Evolutionary conservation across 2,888 invertebrate genomes (phyloP), one percentile per base, ranked within the genome.

Genomic region (Caradrina kadenii): DNA sequence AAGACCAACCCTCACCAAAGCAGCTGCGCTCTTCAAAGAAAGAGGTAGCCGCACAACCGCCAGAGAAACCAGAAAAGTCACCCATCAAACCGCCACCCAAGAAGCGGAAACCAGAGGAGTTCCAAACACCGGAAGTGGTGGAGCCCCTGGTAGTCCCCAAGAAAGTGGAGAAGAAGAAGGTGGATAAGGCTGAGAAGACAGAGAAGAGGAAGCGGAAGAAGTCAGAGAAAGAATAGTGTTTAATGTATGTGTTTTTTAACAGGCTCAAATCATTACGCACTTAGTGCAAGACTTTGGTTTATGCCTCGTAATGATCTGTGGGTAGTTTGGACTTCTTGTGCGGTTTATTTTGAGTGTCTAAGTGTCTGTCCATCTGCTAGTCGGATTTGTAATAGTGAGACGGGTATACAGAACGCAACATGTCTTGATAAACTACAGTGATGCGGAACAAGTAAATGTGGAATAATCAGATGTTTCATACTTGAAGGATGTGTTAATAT

Each of bases 161-260:
- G 89, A 93, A 90, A 80, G 85, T 88, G 2, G 93, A 79, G 26
- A 83, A 89, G 73, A 90, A 90, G 71, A 89, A 91, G 83, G 63
- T 69, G 42, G 88, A 87, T 80, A 92, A 85, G 79, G 67, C 81
- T 52, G 87, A 86, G 67, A 87, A 87, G 80, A 77, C 81, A 53
- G 87, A 86, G 78, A 87, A 86, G 86, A 76, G 81, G 74, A 87
- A 84, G 62, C 83, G 87, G 80, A 96, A 91, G 91, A 95, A 92
- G 86, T 91, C 91, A 0, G 94, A 93, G 86, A 96, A 94, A 72
- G 94, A 95, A 85, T 95, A 95, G 95, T 94, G 95, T 92, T 93
- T 94, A 77, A 84, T 92, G 78, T 89, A 92, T 78, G 93, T 94
- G 81, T 95, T 93, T 83, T 91, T 88, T 73, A 93, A 88, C 78